These are phyloP conservation scores for Epinephelus lanceolatus DNA, from an alignment of 2,113 vertebrate genomes.

Conservation along the genomic window DNA sequence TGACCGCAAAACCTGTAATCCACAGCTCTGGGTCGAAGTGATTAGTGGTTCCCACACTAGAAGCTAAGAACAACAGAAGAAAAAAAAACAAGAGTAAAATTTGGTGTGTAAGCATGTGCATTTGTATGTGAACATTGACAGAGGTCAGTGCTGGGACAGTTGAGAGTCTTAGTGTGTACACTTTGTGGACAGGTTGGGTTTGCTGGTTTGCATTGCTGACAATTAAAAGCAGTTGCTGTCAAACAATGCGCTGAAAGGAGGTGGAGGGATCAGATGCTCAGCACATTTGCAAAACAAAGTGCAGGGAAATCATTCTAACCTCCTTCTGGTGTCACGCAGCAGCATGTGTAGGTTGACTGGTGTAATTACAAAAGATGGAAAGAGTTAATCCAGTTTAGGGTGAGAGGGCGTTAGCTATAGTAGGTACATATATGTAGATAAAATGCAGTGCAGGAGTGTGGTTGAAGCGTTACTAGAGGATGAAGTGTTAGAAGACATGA, in stretches of 20 bases:
- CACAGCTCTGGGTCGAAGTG: background rate
- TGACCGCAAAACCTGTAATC: background rate
- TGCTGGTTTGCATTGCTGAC: constrained; percentile 27
- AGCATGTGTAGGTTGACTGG: background rate
- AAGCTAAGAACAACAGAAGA: background rate
- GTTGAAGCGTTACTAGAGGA: constrained; percentile 1
- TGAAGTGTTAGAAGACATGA: constrained; percentile 14
- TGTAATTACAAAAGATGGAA: constrained; percentile 12
- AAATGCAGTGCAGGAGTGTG: background rate
- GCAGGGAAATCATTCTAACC: constrained; percentile 54
- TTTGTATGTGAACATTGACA: background rate
- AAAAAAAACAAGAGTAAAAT: background rate
- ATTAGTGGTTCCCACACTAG: background rate
- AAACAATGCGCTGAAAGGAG: constrained; percentile 43
- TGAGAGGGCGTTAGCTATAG: background rate
- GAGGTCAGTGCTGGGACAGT: background rate
- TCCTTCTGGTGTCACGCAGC: constrained; percentile 12
- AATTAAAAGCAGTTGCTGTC: constrained; percentile 43
- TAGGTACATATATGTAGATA: background rate
- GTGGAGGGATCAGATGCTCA: background rate
- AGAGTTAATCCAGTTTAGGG: background rate
- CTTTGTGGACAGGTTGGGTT: constrained; percentile 2
- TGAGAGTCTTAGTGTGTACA: background rate
- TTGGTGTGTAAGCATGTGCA: background rate
- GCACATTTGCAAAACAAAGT: constrained; percentile 70